Evolutionary conservation across 2,888 invertebrate genomes (phyloP).

Genomic region (Aspidiotus destructor): DNA sequence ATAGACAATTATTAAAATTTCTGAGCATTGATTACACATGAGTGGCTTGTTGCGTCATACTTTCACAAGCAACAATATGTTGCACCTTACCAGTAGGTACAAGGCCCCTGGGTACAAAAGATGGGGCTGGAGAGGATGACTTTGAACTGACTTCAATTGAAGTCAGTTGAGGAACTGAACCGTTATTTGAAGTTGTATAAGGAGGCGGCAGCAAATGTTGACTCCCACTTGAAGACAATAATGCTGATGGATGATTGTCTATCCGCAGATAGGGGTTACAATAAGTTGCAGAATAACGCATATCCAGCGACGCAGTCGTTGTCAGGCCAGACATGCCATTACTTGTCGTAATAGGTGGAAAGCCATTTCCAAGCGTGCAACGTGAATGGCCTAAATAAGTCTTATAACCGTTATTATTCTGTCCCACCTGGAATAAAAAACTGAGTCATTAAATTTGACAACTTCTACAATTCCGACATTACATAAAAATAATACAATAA

Average conservation of each 20-base stretch:
- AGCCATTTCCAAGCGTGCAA: constrained; percentile 43
- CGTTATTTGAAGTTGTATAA: constrained; percentile 42
- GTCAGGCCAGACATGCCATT: constrained; percentile 40
- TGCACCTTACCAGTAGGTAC: background rate
- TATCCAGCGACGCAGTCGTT: constrained; percentile 44
- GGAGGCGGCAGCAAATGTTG: constrained; percentile 39
- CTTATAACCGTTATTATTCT: constrained; percentile 74
- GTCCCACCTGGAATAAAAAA: constrained; percentile 54
- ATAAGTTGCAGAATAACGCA: constrained; percentile 78
- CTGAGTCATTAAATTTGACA: background rate
- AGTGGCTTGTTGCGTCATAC: constrained; percentile 23
- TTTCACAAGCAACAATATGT: constrained; percentile 26
- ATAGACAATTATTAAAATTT: background rate
- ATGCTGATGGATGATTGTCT: constrained; percentile 63
- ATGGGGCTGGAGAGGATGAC: background rate
- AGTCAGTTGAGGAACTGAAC: constrained; percentile 48
- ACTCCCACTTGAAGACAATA: constrained; percentile 56
- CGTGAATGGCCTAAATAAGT: constrained; percentile 81
- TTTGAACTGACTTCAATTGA: constrained; percentile 15
- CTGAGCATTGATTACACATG: constrained; percentile 28
- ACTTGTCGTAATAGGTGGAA: constrained; percentile 38
- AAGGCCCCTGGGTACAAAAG: no score
- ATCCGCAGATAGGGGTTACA: constrained; percentile 78
- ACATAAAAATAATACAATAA: no score
- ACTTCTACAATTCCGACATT: no score